Evolutionary conservation across 2,113 vertebrate species (phyloP).

Genomic region (Perca flavescens): DNA sequence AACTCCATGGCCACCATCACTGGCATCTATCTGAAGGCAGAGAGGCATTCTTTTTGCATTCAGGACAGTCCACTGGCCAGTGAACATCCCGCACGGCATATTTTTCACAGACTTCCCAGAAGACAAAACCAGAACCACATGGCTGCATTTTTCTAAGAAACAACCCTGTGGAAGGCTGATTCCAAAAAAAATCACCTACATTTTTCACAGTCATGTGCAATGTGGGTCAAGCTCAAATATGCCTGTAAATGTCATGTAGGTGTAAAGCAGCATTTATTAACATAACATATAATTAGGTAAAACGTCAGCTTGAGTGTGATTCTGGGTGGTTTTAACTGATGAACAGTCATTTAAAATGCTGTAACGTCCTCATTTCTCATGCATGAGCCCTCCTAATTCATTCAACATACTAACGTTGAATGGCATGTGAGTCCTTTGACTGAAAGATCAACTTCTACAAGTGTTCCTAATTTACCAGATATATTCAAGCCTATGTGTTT

Average conservation of each 20-base stretch:
- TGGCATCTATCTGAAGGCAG: conserved; percentile 10
- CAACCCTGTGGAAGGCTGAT: conserved; percentile 25
- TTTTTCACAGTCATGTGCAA: conserved; percentile 43
- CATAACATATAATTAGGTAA: background rate
- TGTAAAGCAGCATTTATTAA: conserved; percentile 12
- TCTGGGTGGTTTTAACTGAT: conserved; percentile 8
- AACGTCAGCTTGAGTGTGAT: background rate
- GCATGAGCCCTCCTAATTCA: background rate
- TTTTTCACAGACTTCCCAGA: conserved; percentile 51
- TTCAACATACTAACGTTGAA: conserved; percentile 13
- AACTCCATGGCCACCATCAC: conserved; percentile 17
- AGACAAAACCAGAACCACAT: conserved; percentile 70
- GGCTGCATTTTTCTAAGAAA: conserved; percentile 31
- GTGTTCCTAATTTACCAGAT: conserved; percentile 2
- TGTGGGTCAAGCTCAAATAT: conserved; percentile 5
- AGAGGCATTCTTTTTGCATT: conserved; percentile 12
- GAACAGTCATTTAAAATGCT: conserved; percentile 10
- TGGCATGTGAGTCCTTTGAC: conserved; percentile 6
- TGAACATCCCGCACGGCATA: conserved; percentile 8
- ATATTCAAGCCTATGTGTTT: background rate
- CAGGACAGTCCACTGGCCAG: conserved; percentile 5
- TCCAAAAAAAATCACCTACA: conserved; percentile 28
- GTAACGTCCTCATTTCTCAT: conserved; percentile 7
- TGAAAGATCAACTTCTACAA: background rate
- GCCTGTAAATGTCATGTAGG: background rate